These are phyloP conservation scores for Lucinisca nassula DNA, from an alignment of 2,888 invertebrate species.

Conservation along the genomic window DNA sequence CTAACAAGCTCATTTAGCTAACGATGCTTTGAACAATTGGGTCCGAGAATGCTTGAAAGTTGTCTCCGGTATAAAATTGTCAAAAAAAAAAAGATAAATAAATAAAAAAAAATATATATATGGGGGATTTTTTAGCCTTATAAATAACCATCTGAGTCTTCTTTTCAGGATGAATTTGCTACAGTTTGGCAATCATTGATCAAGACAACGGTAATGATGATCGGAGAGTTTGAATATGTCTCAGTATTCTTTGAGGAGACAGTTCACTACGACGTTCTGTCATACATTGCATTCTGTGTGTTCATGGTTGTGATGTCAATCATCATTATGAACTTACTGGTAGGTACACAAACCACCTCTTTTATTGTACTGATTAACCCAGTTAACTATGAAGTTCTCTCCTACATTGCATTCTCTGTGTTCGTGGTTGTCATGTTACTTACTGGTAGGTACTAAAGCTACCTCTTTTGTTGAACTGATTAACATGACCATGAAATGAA, in stretches of 20 bases:
- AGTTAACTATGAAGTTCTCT: constrained; percentile 72
- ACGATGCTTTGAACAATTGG: no score
- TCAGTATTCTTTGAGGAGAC: constrained; percentile 74
- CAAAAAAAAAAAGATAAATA: no score
- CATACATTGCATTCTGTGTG: constrained; percentile 84
- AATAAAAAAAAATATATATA: no score
- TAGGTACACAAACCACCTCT: no score
- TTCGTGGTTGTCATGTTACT: constrained; percentile 87
- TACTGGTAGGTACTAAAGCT: constrained; percentile 87
- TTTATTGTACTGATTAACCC: no score
- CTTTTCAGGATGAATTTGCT: constrained; percentile 80
- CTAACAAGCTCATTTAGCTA: no score
- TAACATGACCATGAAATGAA: no score
- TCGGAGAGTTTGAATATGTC: constrained; percentile 87
- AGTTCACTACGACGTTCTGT: constrained; percentile 72
- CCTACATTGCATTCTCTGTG: constrained; percentile 84
- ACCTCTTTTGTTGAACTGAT: no score
- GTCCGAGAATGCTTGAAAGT: no score
- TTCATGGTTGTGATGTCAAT: constrained; percentile 87
- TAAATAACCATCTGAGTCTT: no score
- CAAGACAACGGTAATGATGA: constrained; percentile 88
- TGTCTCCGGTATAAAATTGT: no score
- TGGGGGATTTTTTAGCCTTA: no score
- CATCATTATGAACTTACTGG: constrained; percentile 88
- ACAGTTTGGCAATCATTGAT: constrained; percentile 82